phyloP scores from a whole-genome alignment of 2,888 invertebrate genomes.

The Leptinotarsa tumamoca region DNA sequence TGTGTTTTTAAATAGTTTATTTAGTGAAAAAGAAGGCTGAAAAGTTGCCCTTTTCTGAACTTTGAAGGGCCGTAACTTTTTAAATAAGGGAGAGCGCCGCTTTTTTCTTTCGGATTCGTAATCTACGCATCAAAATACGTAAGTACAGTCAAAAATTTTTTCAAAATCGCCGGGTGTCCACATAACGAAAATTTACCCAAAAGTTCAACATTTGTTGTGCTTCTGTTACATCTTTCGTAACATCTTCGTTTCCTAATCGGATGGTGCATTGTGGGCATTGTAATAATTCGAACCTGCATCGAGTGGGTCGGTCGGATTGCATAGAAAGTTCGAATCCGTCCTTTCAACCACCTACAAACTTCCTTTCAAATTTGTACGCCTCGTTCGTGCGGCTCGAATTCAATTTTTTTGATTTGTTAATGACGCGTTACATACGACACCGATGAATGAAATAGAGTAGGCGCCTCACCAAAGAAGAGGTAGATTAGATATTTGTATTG shows the following conservation, averaged over 20 bases:
- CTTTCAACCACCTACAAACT: slow-evolving; percentile 32
- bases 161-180: too few relatives aligned
- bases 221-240: not conserved
- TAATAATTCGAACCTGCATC: slow-evolving; percentile 1
- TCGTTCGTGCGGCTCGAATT: slow-evolving; percentile 27
- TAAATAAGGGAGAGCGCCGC: too few relatives aligned
- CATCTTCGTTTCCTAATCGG: not conserved
- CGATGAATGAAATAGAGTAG: not conserved
- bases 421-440: not conserved
- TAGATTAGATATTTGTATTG: too few relatives aligned
- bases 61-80: too few relatives aligned
- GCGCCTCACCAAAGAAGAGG: not conserved
- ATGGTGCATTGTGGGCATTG: not conserved
- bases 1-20: too few relatives aligned
- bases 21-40: too few relatives aligned
- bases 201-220: not conserved
- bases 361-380: slow-evolving; percentile 35
- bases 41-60: too few relatives aligned
- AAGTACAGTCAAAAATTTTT: too few relatives aligned
- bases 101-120: too few relatives aligned
- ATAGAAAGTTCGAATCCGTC: slow-evolving; percentile 2
- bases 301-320: slow-evolving; percentile 6
- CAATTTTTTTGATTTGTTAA: not conserved
- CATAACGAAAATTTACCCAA: too few relatives aligned
- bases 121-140: too few relatives aligned